Conservation (phyloP, 2,797 vertebrate genomes). For the Rachycentron canadum region DNA sequence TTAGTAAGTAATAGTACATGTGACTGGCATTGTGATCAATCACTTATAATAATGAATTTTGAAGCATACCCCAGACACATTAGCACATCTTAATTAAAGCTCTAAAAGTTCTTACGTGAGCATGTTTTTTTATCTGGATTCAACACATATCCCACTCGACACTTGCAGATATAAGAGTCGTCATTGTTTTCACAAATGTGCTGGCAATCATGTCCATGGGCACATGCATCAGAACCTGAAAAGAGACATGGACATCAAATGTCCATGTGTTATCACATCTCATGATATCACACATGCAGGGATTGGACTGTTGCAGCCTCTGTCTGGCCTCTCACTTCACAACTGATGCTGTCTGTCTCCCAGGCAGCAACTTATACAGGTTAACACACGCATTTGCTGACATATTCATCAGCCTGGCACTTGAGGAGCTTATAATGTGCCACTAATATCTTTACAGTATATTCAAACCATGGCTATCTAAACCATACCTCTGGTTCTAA, state of each 20-base stretch:
- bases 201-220: conserved; percentile 82
- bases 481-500: not conserved
- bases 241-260: conserved; percentile 31
- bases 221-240: conserved; percentile 73
- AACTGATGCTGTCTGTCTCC: not conserved
- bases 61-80: not conserved
- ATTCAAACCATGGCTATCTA: too few species aligned
- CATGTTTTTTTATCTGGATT: conserved; percentile 85
- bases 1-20: not conserved
- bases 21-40: not conserved
- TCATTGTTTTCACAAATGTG: conserved; percentile 81
- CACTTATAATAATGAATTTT: not conserved
- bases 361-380: not conserved
- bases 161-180: conserved; percentile 81
- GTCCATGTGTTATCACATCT: conserved; percentile 18
- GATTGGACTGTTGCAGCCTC: not conserved
- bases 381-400: not conserved
- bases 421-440: not conserved
- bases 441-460: too few species aligned
- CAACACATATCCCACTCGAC: conserved; percentile 81
- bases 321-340: not conserved
- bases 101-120: conserved; percentile 78
- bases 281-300: not conserved
- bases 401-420: not conserved
- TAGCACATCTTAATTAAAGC: not conserved